Base-by-base conservation (phyloP, 2,113 vertebrate species). In the Chrysemys picta region DNA sequence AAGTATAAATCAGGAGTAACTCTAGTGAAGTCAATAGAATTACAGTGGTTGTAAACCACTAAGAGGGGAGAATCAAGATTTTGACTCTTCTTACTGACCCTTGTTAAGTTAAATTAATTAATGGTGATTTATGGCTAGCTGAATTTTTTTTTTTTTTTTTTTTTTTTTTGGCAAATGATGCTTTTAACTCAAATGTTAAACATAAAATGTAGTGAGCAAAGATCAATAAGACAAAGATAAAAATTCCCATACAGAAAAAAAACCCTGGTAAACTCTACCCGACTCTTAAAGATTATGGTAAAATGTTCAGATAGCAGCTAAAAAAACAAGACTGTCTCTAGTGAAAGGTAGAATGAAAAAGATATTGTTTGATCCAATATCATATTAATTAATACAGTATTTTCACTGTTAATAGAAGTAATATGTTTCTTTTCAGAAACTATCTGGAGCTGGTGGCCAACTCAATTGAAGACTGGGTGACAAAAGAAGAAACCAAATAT, bases 391-490 rank as follows among this genome's bases (percentile, higher is more conserved):
- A 90, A 86, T 85, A 83, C 19, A 2, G 0, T 87, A 2, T 85
- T 56, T 35, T 91, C 89, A 9, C n/a, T 17, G 17, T 93, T 79
- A 82, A 84, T 19, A 89, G 29, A 89, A 53, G 35, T 14, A 69
- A 47, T 87, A 29, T 87, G 82, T 25, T 90, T 72, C 47, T 84
- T 95, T 90, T 75, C 80, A 99, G 99, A 95, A 99, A 88, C 88
- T 99, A 99, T 93, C 97, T 99, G 59, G 98, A 99, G 96, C 94
- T 99, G 82, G 98, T 99, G 83, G 98, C 99, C 11, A 92, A 97
- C 11, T 98, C 82, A 27, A 97, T 99, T 92, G 97, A 98, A 89
- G 98, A 99, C 1, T 99, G 99, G 99, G 96, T 97, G 8, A 97
- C 87, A 94, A 96, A 98, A 65, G 99, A 99, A 96, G 99, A 99